Evolutionary conservation across 2,113 vertebrate genomes (phyloP), one percentile per base, ranked within the genome.

Genomic region (Poeciliopsis retropinna): DNA sequence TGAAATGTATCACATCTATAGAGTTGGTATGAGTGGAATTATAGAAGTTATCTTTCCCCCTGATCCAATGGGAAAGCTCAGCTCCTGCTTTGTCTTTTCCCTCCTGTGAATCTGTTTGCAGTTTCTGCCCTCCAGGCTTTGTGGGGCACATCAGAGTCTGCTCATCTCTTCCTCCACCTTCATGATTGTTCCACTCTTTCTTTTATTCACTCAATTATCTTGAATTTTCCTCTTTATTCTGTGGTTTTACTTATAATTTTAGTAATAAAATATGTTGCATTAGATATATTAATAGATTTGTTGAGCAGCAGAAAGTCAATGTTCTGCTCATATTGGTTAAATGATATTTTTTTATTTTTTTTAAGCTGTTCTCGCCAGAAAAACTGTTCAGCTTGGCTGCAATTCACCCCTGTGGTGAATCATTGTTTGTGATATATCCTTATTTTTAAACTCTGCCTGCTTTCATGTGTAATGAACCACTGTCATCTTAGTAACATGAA

Each of bases 11-110:
- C 13, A 12, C 74, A 29, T 41, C 60, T 32, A 60, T 78, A 78
- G 39, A 68, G 72, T 39, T 5, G 0, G 73, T 28, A 73, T 84
- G 72, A 73, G 62, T 70, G 62, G 64, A 80, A 89, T 83, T 15
- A 25, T 17, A 32, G 67, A 54, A 76, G 60, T 62, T 75, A 79
- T 34, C 78, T 78, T 51, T 71, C 85, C 44, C 25, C 0, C 32
- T 75, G 82, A 89, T 85, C 67, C 22, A 47, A 64, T 71, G 63
- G 69, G 82, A 88, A 80, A 67, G 75, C 85, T 82, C 75, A 76
- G 80, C 68, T 72, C 71, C 39, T 83, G 80, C 66, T 76, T 70
- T 3, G 19, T 22, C 31, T 70, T 61, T 54, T 65, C 32, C 30
- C 67, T 66, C 11, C 15, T 37, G 63, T 70, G 70, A 81, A 75